Conservation (phyloP, 2,797 vertebrate species). For the Falco cherrug region DNA sequence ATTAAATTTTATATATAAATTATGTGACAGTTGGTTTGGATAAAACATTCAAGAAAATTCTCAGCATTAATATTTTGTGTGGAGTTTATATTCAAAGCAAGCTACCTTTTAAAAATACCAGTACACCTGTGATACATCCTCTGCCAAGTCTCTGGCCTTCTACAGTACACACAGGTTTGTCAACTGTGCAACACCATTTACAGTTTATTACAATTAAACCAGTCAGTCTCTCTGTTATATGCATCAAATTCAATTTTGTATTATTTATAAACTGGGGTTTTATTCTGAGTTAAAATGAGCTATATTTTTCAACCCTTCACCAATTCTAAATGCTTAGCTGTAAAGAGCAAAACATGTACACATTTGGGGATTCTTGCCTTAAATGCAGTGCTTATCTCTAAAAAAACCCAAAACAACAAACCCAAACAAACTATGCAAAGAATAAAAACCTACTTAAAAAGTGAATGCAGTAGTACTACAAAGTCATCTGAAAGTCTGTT, state of each 20-base stretch:
- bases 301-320: conserved; percentile 67
- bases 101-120: conserved; percentile 59
- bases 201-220: conserved; percentile 78
- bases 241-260: conserved; percentile 75
- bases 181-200: conserved; percentile 80
- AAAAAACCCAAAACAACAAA: not conserved
- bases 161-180: conserved; percentile 82
- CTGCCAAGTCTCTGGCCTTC: conserved; percentile 78
- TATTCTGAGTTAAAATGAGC: conserved; percentile 77
- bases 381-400: conserved; percentile 69
- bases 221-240: conserved; percentile 80
- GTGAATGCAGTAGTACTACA: conserved; percentile 76
- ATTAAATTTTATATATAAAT: conserved; percentile 72
- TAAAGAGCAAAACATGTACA: conserved; percentile 68
- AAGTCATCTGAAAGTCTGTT: conserved; percentile 67
- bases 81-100: conserved; percentile 67
- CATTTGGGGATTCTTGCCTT: conserved; percentile 64
- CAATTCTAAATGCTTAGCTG: conserved; percentile 68
- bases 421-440: conserved; percentile 36
- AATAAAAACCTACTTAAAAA: conserved; percentile 69
- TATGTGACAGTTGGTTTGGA: conserved; percentile 62
- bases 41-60: conserved; percentile 59
- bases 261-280: conserved; percentile 74
- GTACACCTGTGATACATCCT: conserved; percentile 75
- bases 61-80: conserved; percentile 62